phyloP scores from a whole-genome alignment of 2,113 vertebrate species.

The Lethenteron reissneri region DNA sequence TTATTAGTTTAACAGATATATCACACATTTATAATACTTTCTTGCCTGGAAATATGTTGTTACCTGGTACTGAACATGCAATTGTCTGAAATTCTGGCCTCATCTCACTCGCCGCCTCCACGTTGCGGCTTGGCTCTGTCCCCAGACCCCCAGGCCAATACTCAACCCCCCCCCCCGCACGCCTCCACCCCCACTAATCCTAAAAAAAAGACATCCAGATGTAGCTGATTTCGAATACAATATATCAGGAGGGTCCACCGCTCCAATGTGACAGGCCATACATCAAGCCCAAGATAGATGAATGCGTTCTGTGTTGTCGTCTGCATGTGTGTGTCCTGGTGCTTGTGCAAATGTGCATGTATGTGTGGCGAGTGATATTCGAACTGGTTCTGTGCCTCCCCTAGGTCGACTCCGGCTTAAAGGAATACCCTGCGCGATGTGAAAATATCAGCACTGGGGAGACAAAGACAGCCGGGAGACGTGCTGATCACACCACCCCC shows the following conservation, averaged over 20 bases:
- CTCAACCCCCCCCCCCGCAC: neutral
- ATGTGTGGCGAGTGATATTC: neutral
- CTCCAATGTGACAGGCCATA: conserved; percentile 4
- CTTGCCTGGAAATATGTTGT: too few species aligned
- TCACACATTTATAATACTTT: too few species aligned
- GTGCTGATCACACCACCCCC: too few species aligned
- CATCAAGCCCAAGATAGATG: conserved; percentile 4
- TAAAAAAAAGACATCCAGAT: conserved; percentile 5
- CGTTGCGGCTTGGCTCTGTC: neutral
- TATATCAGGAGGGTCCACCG: conserved; percentile 1
- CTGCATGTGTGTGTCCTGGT: neutral
- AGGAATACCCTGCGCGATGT: too few species aligned
- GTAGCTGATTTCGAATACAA: conserved; percentile 2
- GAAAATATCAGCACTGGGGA: too few species aligned
- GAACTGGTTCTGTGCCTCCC: too few species aligned
- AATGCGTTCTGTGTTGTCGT: neutral
- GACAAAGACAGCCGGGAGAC: too few species aligned
- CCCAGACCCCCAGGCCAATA: neutral
- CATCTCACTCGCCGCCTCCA: too few species aligned
- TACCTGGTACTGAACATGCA: too few species aligned
- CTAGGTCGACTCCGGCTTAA: too few species aligned
- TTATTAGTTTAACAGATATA: too few species aligned
- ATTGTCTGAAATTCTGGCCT: too few species aligned
- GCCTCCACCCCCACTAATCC: neutral
- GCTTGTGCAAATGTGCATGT: conserved; percentile 1